These are phyloP conservation scores for Sprattus sprattus DNA, from an alignment of 2,113 vertebrate species.

Conservation along the genomic window DNA sequence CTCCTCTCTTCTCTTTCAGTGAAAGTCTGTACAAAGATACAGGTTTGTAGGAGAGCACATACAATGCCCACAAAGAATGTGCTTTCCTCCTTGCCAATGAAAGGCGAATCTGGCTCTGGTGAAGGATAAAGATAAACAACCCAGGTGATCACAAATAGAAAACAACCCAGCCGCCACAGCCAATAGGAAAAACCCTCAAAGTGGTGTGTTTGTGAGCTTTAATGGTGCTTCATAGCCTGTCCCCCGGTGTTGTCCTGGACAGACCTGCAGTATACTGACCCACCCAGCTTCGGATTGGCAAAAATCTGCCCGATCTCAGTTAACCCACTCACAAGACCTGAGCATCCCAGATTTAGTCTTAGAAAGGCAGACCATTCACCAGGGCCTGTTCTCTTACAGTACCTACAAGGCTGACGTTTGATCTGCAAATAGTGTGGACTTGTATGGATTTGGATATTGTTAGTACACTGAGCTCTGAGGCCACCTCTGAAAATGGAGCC, in stretches of 20 bases:
- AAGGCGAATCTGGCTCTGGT: not conserved
- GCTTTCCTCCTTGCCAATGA: slow-evolving; percentile 20
- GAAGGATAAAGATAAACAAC: slow-evolving; percentile 6
- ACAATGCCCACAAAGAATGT: slow-evolving; percentile 36
- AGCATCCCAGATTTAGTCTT: not conserved
- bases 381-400: not conserved
- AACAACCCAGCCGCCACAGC: not conserved
- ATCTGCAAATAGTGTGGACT: not conserved
- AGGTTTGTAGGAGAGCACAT: slow-evolving; percentile 14
- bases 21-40: slow-evolving; percentile 33
- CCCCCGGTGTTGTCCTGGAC: not conserved
- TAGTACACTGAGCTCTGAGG: not conserved
- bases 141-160: not conserved
- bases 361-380: not conserved
- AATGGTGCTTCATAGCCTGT: not conserved
- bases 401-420: not conserved
- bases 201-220: not conserved
- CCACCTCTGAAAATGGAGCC: not conserved
- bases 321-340: not conserved
- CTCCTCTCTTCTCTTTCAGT: slow-evolving; percentile 8
- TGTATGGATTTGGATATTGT: not conserved
- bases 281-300: not conserved
- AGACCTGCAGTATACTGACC: not conserved
- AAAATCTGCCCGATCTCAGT: too few species aligned
- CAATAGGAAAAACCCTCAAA: not conserved